Conservation (phyloP, 2,888 invertebrate species). For the Tenthredo mesomela region DNA sequence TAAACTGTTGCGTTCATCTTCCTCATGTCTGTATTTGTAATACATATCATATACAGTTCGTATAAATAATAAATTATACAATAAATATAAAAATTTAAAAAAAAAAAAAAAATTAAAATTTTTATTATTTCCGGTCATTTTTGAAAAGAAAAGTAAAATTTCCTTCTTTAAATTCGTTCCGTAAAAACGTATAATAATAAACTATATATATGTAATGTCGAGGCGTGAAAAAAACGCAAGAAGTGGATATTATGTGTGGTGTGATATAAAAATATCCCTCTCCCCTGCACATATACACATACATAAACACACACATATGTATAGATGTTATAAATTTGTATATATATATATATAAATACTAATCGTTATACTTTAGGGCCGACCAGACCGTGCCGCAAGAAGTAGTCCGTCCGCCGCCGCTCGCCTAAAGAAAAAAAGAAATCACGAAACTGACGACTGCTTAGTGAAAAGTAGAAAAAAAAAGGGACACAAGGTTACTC, state of each 20-base stretch:
- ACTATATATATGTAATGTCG: not conserved
- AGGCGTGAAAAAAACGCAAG: not conserved
- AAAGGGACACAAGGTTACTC: conserved; percentile 23
- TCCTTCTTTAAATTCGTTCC: too few species aligned
- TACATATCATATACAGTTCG: not conserved
- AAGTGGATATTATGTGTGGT: not conserved
- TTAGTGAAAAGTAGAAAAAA: conserved; percentile 53
- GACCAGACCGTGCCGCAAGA: conserved; percentile 77
- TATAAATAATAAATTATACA: too few species aligned
- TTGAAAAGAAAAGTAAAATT: too few species aligned
- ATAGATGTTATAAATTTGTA: conserved; percentile 6
- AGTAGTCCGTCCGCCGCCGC: conserved; percentile 77
- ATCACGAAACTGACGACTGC: conserved; percentile 68
- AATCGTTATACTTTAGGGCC: conserved; percentile 68
- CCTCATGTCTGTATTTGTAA: too few species aligned
- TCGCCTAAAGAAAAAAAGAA: conserved; percentile 62
- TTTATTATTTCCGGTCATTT: too few species aligned
- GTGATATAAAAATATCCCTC: conserved; percentile 12
- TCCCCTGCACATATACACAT: not conserved
- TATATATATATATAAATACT: not conserved
- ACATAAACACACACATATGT: too few species aligned
- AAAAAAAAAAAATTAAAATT: too few species aligned
- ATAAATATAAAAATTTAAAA: too few species aligned
- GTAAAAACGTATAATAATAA: too few species aligned
- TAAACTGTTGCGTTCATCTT: not conserved